These are phyloP conservation scores for Tipula unca DNA, from an alignment of 2,888 invertebrate species.

Conservation along the genomic window DNA sequence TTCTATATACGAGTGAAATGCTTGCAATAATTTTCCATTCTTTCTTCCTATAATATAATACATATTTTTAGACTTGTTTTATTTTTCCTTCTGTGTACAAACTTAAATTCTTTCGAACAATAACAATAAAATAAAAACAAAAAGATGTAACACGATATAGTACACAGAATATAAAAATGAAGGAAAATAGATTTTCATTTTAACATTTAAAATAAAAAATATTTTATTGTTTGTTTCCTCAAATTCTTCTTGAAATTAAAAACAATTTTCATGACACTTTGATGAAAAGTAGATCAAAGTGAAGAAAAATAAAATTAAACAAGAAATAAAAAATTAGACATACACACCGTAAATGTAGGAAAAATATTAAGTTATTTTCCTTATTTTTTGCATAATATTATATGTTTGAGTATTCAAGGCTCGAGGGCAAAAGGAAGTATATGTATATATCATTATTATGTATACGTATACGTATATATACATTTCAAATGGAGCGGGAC, in stretches of 20 bases:
- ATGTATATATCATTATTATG: neutral
- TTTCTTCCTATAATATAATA: neutral
- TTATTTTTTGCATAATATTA: neutral
- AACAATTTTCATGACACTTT: constrained; percentile 14
- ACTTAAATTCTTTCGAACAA: neutral
- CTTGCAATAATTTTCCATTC: neutral
- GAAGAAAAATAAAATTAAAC: neutral
- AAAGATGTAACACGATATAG: neutral
- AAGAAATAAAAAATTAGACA: neutral
- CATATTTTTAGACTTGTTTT: neutral
- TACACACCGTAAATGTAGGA: neutral
- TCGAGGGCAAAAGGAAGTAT: neutral
- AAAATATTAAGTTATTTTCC: neutral
- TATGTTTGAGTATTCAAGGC: neutral
- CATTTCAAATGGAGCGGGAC: neutral
- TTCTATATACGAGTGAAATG: neutral
- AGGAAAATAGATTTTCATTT: neutral
- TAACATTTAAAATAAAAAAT: neutral
- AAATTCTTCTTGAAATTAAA: neutral
- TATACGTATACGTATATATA: neutral
- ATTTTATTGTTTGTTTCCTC: neutral
- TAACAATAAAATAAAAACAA: neutral
- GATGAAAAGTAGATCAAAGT: constrained; percentile 4
- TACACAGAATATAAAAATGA: neutral
- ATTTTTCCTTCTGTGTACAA: neutral